phyloP scores from a whole-genome alignment of 2,888 invertebrate genomes.

The Luffia ferchaultella region DNA sequence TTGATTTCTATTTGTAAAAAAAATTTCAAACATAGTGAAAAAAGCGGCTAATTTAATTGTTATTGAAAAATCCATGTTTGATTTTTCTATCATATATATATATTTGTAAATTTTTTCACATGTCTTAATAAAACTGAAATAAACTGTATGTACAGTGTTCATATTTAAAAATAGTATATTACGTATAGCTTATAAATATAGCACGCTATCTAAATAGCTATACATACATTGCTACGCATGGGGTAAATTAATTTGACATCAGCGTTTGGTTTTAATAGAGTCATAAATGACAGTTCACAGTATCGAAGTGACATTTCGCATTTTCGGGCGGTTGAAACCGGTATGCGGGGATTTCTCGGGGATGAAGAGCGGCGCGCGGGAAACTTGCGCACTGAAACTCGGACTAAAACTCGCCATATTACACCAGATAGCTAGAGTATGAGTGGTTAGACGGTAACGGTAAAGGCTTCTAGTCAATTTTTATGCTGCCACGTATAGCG shows the following conservation, averaged over 20 bases:
- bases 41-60: background rate
- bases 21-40: background rate
- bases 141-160: background rate
- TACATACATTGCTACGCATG: no score
- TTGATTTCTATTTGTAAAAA: background rate
- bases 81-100: background rate
- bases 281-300: no score
- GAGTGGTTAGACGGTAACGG: background rate
- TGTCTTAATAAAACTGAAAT: background rate
- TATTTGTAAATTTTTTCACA: background rate
- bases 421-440: background rate
- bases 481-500: background rate
- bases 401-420: background rate
- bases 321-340: no score
- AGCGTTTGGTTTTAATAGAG: no score
- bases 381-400: background rate
- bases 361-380: no score
- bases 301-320: no score
- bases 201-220: no score
- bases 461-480: background rate
- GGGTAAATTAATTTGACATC: no score
- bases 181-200: background rate
- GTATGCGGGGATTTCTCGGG: no score
- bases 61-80: background rate
- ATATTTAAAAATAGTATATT: background rate